Percentiles rank a stretch among this genome's conserved stretches.
Evolutionary conservation across 2,113 vertebrate genomes (phyloP).

Genomic region (Acrocephalus arundinaceus): DNA sequence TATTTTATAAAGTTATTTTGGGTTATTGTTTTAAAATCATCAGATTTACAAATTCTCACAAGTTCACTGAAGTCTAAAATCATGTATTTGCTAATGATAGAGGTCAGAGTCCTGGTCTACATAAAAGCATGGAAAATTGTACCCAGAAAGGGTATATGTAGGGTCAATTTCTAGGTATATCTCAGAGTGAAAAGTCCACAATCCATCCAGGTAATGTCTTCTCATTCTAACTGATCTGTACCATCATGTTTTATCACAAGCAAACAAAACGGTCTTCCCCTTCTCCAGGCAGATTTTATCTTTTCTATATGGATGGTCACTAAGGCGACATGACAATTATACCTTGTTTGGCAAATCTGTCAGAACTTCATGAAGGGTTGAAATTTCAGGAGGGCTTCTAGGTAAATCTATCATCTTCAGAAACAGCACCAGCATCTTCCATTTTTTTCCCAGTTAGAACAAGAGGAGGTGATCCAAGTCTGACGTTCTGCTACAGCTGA

Average conservation of each 20-base stretch:
- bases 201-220: background rate
- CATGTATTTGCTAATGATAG: background rate
- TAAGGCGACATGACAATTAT: background rate
- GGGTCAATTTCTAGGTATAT: background rate
- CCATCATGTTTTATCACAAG: background rate
- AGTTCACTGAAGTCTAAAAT: background rate
- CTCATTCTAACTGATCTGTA: background rate
- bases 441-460: constrained; percentile 70
- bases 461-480: constrained; percentile 77
- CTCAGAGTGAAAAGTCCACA: background rate
- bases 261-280: background rate
- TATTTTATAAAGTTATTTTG: background rate
- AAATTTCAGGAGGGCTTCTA: constrained; percentile 79
- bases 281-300: background rate
- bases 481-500: constrained; percentile 78
- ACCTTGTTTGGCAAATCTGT: constrained; percentile 58
- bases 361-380: constrained; percentile 57
- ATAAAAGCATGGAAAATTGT: background rate
- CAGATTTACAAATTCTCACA: background rate
- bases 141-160: background rate
- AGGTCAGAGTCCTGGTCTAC: background rate
- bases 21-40: background rate
- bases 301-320: background rate
- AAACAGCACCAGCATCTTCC: constrained; percentile 76
- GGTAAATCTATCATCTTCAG: constrained; percentile 80